Base-by-base conservation (phyloP, 2,888 invertebrate genomes). In the Drosophila nr. perissopoda region DNA sequence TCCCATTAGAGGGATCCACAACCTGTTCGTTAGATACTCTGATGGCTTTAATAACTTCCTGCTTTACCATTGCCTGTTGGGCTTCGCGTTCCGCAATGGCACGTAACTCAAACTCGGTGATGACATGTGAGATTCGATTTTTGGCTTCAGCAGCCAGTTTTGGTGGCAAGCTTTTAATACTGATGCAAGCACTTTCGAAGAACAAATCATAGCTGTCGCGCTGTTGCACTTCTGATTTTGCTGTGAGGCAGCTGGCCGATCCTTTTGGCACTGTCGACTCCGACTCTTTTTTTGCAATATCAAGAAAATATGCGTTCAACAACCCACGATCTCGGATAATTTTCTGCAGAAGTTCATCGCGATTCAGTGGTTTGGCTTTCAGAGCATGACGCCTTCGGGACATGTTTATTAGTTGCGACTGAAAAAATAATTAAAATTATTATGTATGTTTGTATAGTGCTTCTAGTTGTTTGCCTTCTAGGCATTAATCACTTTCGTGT, bases 91-190 rank as follows among this genome's bases (percentile, higher is more conserved):
- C 89, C 5, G 91, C 83, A 68, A 92, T 91, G 4, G 92, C 91
- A 8, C 92, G 88, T 27, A 91, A 68, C 68, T 91, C 91, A n/a
- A 89, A 91, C 57, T 91, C 92, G 0, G 86, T 87, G 38, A 91
- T 82, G 25, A 91, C 82, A 52, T 91, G 92, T 0, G 91, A 91
- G 21, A 91, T 85, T 29, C 89, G 84, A 61, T 83, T 90, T 59
- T 91, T 91, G 4, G 90, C 88, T 62, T 92, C 92, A 0, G 91
- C 87, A 0, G 91, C 92, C 56, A 91, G 46, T 71, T 91, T 91
- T 1, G 91, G 91, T 4, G 91, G 91, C 42, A 91, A 73, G 6
- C 70, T 74, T 66, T 92, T 91, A 25, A 92, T 90, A 51, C 85
- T 87, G 52, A 91, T 83, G 65, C 92, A 88, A 4, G 90, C 89